Base-by-base conservation (phyloP, 2,113 vertebrate genomes). In the Muscicapa adusta region DNA sequence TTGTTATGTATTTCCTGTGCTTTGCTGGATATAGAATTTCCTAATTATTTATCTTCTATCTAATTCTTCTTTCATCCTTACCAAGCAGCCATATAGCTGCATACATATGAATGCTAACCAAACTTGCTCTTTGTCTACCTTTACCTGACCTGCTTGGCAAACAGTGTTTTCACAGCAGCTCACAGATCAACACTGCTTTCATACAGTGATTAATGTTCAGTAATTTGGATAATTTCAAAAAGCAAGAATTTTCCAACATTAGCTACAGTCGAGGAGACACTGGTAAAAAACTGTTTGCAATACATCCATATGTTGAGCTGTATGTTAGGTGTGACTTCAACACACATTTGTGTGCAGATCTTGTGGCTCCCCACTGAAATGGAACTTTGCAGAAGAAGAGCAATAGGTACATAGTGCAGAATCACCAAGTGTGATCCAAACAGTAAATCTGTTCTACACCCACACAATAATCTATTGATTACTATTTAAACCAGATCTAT, bases 401-500 rank as follows among this genome's bases (percentile, higher is more conserved):
- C 43, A 85, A 57, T 1, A 1, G 53, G 31, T 57, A 73, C 4
- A 3, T 3, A 45, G 11, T 6, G 7, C 34, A 76, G 42, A 79
- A 72, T 54, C 62, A 82, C 26, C 43, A 40, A 5, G 26, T 54
- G 38, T 14, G 10, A 91, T 38, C 47, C 75, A 85, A 79, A 66
- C 2, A 70, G 57, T 66, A 61, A 48, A 81, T 79, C 1, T 61
- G 19, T 62, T 82, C 60, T 51, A 50, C 18, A 42, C 26, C 43
- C 70, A 78, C 72, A 85, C 42, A 88, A 86, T 47, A 73, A 91
- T 76, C 38, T 53, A 86, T 42, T 60, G 86, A 96, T 94, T 78
- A 79, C 54, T 81, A 67, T 50, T 89, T 88, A 84, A 86, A 74
- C 29, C 13, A 73, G 58, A 90, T 78, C 70, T 81, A 67, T 94